Base-by-base conservation (phyloP, 92 coral and sea anemone genomes). In the Paragorgia papillata region DNA sequence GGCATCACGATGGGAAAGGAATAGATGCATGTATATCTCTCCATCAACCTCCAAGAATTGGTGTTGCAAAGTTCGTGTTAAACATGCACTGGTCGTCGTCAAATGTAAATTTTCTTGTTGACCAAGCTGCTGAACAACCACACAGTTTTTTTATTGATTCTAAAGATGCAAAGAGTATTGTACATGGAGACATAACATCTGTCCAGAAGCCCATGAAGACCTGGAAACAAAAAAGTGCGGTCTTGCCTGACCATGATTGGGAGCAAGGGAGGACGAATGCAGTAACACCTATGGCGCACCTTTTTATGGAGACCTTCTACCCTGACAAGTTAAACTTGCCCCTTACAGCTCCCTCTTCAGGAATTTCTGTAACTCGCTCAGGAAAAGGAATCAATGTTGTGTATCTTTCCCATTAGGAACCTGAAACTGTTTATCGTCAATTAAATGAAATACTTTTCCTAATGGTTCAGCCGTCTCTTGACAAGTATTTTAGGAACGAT, bases 1-100 rank as follows among this genome's bases (percentile, higher is more conserved):
- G 89, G 3, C 85, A 87, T 69, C 89, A 85, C 57, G 82, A 84
- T n/a, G 89, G 89, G 4, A 77, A 63, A 57, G 69, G 53, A 0
- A 69, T 88, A 2, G 85, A 85, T 64, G 92, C 92, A 10, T 74
- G 74, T n/a, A 78, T 88, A 24, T 85, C 89, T 24, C 31, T 88
- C 18, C 87, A 88, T 21, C 64, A 59, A 20, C 61, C 87, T 12
- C 82, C 92, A 30, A 57, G 86, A 24, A 80, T 85, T 32, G 92
- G 89, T 25, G 82, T 78, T 25, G 68, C 63, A 22, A 76, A 88
- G 56, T 81, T 80, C 34, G 81, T 80, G 9, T 28, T 75, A 18
- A 88, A 84, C 63, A 39, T 70, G 4, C 92, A 88, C 59, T 88
- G 92, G 89, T 56, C 82, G 2, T 55, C 85, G 0, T 57, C 82